These are phyloP conservation scores for Trichosurus vulpecula DNA, from an alignment of 2,797 vertebrate species.

Conservation along the genomic window DNA sequence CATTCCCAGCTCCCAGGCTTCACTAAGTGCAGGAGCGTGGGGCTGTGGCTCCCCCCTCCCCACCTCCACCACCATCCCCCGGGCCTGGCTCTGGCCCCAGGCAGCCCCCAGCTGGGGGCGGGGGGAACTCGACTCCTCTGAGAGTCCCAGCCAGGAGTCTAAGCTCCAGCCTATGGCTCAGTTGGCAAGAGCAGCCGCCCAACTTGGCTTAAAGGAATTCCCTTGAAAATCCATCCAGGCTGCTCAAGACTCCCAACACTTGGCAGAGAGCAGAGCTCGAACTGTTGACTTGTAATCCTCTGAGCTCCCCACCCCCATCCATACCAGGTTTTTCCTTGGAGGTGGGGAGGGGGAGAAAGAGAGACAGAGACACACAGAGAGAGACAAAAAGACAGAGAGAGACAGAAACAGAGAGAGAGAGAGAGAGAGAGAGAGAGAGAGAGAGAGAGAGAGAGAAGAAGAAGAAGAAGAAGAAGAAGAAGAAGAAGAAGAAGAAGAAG, in stretches of 20 bases:
- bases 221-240: slow-evolving; percentile 62
- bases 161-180: slow-evolving; percentile 23
- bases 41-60: not conserved
- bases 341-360: accelerated
- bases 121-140: not conserved
- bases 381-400: too few relatives aligned
- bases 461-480: too few relatives aligned
- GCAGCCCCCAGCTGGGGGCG: not conserved
- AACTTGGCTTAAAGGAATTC: slow-evolving; percentile 44
- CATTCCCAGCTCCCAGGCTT: not conserved
- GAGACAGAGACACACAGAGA: too few relatives aligned
- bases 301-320: not conserved
- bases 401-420: too few relatives aligned
- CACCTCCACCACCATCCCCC: not conserved
- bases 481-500: too few relatives aligned
- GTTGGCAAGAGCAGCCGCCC: slow-evolving; percentile 29
- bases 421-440: too few relatives aligned
- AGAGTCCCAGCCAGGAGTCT: not conserved
- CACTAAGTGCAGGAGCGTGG: not conserved
- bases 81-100: not conserved
- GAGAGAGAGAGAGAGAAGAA: too few relatives aligned
- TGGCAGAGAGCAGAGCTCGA: slow-evolving; percentile 41
- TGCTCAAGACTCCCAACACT: slow-evolving; percentile 36
- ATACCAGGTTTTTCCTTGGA: not conserved
- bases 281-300: slow-evolving; percentile 45